phyloP scores from a whole-genome alignment of 2,888 invertebrate genomes.

The Drosophila anomelani region DNA sequence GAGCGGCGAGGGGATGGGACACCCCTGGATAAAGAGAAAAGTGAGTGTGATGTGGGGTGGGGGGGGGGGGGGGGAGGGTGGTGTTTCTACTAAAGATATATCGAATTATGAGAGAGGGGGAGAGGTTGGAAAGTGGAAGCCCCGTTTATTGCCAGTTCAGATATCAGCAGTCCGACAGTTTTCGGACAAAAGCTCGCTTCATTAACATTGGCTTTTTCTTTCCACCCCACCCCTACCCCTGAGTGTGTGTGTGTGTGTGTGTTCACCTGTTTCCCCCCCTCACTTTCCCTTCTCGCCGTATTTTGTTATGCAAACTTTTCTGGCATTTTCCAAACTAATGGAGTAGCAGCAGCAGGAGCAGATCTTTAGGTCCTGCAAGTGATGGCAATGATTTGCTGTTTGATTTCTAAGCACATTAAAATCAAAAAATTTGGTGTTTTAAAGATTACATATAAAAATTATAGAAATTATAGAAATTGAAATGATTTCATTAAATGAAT shows the following conservation, averaged over 20 bases:
- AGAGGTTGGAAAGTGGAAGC: not conserved
- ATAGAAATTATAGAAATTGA: not conserved
- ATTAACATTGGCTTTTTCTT: constrained; percentile 54
- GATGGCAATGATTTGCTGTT: constrained; percentile 31
- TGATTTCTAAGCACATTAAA: constrained; percentile 16
- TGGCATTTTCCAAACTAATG: constrained; percentile 35
- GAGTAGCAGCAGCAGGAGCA: constrained; percentile 5
- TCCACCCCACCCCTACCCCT: not conserved
- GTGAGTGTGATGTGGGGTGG: not conserved
- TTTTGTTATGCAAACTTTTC: constrained; percentile 30
- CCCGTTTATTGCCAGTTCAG: constrained; percentile 38
- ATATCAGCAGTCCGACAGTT: constrained; percentile 31
- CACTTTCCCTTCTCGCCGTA: not conserved
- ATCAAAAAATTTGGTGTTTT: too few relatives aligned
- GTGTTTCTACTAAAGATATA: constrained; percentile 46
- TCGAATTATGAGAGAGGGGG: constrained; percentile 61
- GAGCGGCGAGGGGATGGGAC: not conserved
- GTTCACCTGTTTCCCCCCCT: constrained; percentile 12
- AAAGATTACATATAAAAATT: too few relatives aligned
- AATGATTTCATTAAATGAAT: not conserved
- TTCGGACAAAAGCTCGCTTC: constrained; percentile 59
- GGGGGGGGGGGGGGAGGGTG: not conserved
- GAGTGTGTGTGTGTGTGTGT: not conserved
- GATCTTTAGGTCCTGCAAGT: constrained; percentile 18
- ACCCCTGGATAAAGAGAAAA: not conserved